Conservation (phyloP, 2,888 invertebrate genomes). For the Metacarcinus magister region DNA sequence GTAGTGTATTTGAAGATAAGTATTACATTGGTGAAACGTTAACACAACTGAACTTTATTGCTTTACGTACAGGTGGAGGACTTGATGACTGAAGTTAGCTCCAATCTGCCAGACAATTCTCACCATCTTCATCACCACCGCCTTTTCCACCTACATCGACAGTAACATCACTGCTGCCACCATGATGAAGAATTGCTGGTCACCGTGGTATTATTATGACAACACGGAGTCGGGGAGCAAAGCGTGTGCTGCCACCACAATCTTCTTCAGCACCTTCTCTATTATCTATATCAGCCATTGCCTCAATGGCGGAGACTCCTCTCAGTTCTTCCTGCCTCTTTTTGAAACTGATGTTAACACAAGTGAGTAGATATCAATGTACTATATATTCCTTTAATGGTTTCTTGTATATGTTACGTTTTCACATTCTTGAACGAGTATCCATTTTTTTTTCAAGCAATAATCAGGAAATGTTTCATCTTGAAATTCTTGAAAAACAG, state of each 20-base stretch:
- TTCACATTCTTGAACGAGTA: too few species aligned
- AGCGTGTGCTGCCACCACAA: conserved; percentile 82
- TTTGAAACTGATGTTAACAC: conserved; percentile 92
- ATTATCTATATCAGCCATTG: conserved; percentile 80
- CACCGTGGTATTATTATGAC: conserved; percentile 82
- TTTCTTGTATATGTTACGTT: too few species aligned
- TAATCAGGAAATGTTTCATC: too few species aligned
- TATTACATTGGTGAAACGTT: neutral
- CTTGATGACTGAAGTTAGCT: neutral
- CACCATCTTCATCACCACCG: neutral
- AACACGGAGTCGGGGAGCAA: conserved; percentile 79
- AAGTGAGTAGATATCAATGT: conserved; percentile 72
- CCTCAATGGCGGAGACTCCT: conserved; percentile 93
- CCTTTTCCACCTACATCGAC: neutral
- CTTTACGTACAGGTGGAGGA: neutral
- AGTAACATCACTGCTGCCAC: neutral
- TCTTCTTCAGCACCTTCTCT: conserved; percentile 81
- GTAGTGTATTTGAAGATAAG: neutral
- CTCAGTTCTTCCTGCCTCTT: conserved; percentile 93
- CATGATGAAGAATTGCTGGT: conserved; percentile 82
- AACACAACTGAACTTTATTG: neutral
- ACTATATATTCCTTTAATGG: neutral
- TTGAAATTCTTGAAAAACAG: too few species aligned
- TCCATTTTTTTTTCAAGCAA: too few species aligned
- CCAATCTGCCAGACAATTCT: neutral